These are phyloP conservation scores for Pangasius larnaudii DNA, from an alignment of 2,797 vertebrate species.

Conservation along the genomic window DNA sequence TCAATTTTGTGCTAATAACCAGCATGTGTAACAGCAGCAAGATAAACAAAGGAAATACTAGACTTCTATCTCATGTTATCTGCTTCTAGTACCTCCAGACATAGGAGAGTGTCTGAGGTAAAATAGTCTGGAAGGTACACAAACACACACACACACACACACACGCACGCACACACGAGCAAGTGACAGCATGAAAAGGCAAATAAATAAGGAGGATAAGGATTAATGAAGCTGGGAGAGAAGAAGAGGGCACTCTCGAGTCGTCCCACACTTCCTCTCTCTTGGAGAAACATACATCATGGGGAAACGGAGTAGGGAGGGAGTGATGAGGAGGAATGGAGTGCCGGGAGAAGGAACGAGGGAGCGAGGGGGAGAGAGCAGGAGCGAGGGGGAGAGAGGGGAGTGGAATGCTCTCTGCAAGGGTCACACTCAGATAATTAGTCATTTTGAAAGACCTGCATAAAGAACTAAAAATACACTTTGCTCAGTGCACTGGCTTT, in stretches of 20 bases:
- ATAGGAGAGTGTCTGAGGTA: slow-evolving; percentile 19
- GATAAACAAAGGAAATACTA: slow-evolving; percentile 33
- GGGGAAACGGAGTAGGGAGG: slow-evolving; percentile 35
- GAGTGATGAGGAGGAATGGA: slow-evolving; percentile 24
- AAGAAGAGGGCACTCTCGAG: slow-evolving; percentile 46
- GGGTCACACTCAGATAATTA: slow-evolving; percentile 72
- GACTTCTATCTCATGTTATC: slow-evolving; percentile 31
- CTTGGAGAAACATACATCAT: slow-evolving; percentile 49
- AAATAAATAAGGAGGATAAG: slow-evolving; percentile 53
- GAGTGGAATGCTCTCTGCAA: slow-evolving; percentile 58
- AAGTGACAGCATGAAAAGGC: slow-evolving; percentile 43
- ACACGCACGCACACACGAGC: slow-evolving; percentile 29
- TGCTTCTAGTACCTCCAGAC: slow-evolving; percentile 19
- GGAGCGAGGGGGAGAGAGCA: not conserved
- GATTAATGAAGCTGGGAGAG: slow-evolving; percentile 51
- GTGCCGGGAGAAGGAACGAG: not conserved
- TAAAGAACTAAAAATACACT: slow-evolving; percentile 71
- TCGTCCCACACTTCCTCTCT: slow-evolving; percentile 35
- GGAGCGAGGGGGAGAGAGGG: not conserved
- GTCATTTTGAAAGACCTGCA: slow-evolving; percentile 70
- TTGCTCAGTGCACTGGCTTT: slow-evolving; percentile 56
- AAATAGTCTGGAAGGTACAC: slow-evolving; percentile 20
- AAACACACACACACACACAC: slow-evolving; percentile 33
- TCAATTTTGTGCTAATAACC: slow-evolving; percentile 27
- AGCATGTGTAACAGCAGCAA: not conserved